These are phyloP conservation scores for Acipenser transmontanus DNA, from an alignment of 2,797 vertebrate genomes.

Conservation along the genomic window DNA sequence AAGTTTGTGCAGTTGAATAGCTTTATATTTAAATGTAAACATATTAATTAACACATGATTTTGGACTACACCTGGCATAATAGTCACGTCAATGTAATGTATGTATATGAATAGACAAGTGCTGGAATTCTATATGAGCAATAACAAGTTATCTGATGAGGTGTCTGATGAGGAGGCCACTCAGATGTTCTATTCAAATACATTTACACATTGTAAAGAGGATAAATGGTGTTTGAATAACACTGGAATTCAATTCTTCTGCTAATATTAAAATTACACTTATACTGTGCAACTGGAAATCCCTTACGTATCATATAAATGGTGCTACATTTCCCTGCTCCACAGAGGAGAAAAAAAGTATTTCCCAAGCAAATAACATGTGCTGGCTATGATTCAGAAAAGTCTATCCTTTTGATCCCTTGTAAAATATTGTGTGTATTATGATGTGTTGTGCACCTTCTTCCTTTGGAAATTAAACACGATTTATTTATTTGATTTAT, in stretches of 20 bases:
- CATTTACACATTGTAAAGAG: slow-evolving; percentile 8
- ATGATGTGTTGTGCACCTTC: slow-evolving; percentile 19
- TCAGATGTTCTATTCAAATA: slow-evolving; percentile 2
- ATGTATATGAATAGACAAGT: too few species aligned
- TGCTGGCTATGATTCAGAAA: slow-evolving; percentile 35
- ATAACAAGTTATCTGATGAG: not conserved
- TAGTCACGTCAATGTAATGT: too few species aligned
- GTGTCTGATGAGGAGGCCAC: not conserved
- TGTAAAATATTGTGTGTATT: slow-evolving; percentile 27
- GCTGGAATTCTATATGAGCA: too few species aligned
- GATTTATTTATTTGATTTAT: slow-evolving; percentile 11
- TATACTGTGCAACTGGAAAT: not conserved
- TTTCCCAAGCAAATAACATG: slow-evolving; percentile 34
- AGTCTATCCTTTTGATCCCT: slow-evolving; percentile 26
- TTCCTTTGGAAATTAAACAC: slow-evolving; percentile 29
- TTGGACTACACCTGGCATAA: too few species aligned
- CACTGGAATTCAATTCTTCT: not conserved
- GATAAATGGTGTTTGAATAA: not conserved
- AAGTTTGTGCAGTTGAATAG: too few species aligned
- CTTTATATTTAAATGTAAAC: too few species aligned
- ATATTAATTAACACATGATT: too few species aligned
- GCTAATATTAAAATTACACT: slow-evolving; percentile 9
- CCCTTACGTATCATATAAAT: slow-evolving; percentile 5
- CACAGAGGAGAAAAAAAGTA: slow-evolving; percentile 8
- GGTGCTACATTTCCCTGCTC: slow-evolving; percentile 5